Base-by-base conservation (phyloP, 2,113 vertebrate genomes). In the Pangasianodon hypophthalmus region DNA sequence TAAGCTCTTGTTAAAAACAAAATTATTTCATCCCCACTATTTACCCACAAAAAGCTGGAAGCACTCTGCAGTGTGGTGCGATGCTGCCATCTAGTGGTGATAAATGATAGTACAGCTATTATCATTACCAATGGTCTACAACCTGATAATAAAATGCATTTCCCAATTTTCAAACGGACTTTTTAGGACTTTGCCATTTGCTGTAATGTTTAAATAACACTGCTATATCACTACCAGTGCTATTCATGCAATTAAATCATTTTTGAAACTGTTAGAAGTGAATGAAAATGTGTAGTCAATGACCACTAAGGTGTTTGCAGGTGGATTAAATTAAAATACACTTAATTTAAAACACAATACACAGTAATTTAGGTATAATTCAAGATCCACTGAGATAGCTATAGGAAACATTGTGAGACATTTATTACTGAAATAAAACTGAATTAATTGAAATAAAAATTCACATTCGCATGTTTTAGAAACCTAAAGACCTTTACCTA, bases 71-170 rank as follows among this genome's bases (percentile, higher is more conserved):
- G 13, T 62, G 13, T 62, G 10, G 37, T 62, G 46, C 56, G 0
- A 84, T 11, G 82, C 82, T 73, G 86, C 73, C 86, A 79, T 79
- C 86, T 87, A 79, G 73, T 87, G 86, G 52, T 29, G 18, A 79
- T 79, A 24, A 60, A 18, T 60, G 37, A 8, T 32, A 86, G 58
- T 64, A 62, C 60, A n/a, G 37, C 37, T 60, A 50, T 50, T n/a
- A 48, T 50, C n/a, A 50, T 84, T 41, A 37, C 11, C 9, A 26
- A 11, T 11, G 18, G 4, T 44, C 21, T 60, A 2, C 21, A 37
- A 8, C 26, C 48, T 52, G 13, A 81, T 8, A 48, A 52, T 52
- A 52, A 10, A 18, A 80, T 14, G 3, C 8, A 48, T 48, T 29
- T 46, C 41, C 7, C 18, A 2, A 2, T 29, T 67, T 67, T 67